Percentiles rank a stretch among this genome's conserved stretches.
These are phyloP conservation scores for Thaleichthys pacificus DNA, from an alignment of 2,797 vertebrate genomes.

Conservation along the genomic window DNA sequence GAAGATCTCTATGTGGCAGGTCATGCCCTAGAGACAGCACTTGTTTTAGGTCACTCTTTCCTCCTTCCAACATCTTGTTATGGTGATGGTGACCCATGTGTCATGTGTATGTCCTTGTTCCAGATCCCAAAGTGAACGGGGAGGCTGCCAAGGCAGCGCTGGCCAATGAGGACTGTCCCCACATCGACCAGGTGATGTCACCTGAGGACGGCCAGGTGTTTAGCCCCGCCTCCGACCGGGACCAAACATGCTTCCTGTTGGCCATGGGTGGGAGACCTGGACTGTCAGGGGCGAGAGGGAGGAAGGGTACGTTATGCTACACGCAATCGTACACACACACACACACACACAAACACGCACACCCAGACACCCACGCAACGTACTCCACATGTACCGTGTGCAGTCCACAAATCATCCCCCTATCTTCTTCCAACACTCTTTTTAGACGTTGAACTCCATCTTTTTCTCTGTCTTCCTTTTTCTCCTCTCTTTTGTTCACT, in stretches of 20 bases:
- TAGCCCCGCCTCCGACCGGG: constrained; percentile 64
- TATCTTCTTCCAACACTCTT: constrained; percentile 1
- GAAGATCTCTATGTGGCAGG: background rate
- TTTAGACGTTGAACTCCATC: background rate
- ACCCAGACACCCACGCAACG: background rate
- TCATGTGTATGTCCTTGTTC: constrained; percentile 88
- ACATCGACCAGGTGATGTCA: constrained; percentile 90
- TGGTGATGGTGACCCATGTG: constrained; percentile 60
- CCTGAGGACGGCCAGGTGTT: constrained; percentile 88
- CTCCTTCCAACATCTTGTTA: constrained; percentile 10
- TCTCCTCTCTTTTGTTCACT: background rate
- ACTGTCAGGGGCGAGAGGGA: background rate
- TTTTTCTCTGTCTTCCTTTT: constrained; percentile 4
- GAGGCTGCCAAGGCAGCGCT: constrained; percentile 89
- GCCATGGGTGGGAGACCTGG: background rate
- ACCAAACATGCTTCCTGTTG: constrained; percentile 15
- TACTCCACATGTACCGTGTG: background rate
- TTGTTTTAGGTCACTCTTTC: background rate
- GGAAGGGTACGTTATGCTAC: constrained; percentile 5
- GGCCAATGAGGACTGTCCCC: constrained; percentile 91
- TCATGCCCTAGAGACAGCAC: background rate
- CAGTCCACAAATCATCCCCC: background rate
- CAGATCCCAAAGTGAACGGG: constrained; percentile 92
- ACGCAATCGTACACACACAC: background rate
- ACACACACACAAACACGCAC: constrained; percentile 12